Evolutionary conservation across 2,797 vertebrate genomes (phyloP), one percentile per base, ranked within the genome.

Genomic region (Falco cherrug): DNA sequence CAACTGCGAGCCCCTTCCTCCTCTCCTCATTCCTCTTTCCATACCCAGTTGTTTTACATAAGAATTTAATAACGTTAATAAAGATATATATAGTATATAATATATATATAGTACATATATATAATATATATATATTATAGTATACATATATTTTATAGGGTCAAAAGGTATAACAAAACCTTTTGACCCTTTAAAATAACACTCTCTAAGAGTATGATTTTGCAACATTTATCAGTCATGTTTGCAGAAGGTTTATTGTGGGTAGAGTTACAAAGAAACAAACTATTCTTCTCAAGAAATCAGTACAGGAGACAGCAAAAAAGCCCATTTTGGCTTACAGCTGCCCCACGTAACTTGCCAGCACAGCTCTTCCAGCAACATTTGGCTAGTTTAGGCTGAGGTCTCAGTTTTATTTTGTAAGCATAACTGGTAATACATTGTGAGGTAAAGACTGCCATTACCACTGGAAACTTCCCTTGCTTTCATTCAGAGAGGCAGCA

Each of bases 301-400:
- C 2, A 1, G 41, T 29, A 45, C 6, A 47, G n/a, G 26, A 79
- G 5, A 2, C 0, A 57, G 17, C 6, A 39, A 53, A 76, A 76
- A 76, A 45, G 4, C 5, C 28, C 41, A 16, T 21, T 82, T 86
- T 80, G 60, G 37, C 35, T 26, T 17, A 39, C 5, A 57, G 24
- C 29, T 70, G 60, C 33, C 41, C 33, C 50, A 43, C 3, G 1
- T 2, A 12, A 6, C 24, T 48, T 45, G 56, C 43, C 33, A 75
- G 65, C 47, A 53, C 33, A 84, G 43, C 33, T 78, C 15, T 29
- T 69, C 8, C 3, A 77, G 37, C 20, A 48, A 33, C 5, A n/a
- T 53, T 26, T 73, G 67, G 11, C 35, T 67, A 24, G 16, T 39
- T 69, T 41, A 67, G 31, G 31, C 75, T 77, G 48, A 65, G 43